Evolutionary conservation across 2,888 invertebrate species (phyloP).

Genomic region (Orthosia incerta): DNA sequence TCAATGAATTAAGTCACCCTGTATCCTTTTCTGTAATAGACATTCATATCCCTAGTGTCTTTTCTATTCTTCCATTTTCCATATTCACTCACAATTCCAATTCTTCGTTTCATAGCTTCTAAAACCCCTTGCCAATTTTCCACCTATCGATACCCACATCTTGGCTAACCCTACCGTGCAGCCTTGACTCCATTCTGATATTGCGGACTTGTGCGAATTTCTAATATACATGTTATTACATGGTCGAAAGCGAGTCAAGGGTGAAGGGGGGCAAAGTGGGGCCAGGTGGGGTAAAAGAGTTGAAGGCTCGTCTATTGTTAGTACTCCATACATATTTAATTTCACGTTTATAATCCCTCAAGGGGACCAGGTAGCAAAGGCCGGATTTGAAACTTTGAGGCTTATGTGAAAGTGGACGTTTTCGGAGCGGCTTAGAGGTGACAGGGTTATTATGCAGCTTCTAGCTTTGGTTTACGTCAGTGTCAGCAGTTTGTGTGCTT

Average conservation of each 20-base stretch:
- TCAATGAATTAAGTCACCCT: no score
- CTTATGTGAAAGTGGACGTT: slow-evolving; percentile 39
- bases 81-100: background rate
- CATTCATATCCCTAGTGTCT: no score
- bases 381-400: slow-evolving; percentile 34
- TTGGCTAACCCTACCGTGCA: slow-evolving; percentile 27
- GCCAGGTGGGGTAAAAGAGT: slow-evolving; percentile 16
- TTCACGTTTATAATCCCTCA: slow-evolving; percentile 50
- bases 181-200: slow-evolving; percentile 54
- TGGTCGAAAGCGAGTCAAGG: slow-evolving; percentile 51
- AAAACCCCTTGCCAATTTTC: slow-evolving; percentile 16
- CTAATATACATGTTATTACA: slow-evolving; percentile 52
- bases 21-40: no score
- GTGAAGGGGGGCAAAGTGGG: background rate
- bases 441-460: slow-evolving; percentile 36
- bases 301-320: slow-evolving; percentile 55
- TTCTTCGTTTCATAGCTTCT: background rate
- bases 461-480: slow-evolving; percentile 23
- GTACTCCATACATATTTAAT: slow-evolving; percentile 50
- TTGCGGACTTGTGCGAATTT: slow-evolving; percentile 58
- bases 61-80: background rate
- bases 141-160: slow-evolving; percentile 20
- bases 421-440: slow-evolving; percentile 34
- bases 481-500: background rate
- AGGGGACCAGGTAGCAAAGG: slow-evolving; percentile 46